These are phyloP conservation scores for Erpobdella octoculata DNA, from an alignment of 2,888 invertebrate genomes.

Conservation along the genomic window DNA sequence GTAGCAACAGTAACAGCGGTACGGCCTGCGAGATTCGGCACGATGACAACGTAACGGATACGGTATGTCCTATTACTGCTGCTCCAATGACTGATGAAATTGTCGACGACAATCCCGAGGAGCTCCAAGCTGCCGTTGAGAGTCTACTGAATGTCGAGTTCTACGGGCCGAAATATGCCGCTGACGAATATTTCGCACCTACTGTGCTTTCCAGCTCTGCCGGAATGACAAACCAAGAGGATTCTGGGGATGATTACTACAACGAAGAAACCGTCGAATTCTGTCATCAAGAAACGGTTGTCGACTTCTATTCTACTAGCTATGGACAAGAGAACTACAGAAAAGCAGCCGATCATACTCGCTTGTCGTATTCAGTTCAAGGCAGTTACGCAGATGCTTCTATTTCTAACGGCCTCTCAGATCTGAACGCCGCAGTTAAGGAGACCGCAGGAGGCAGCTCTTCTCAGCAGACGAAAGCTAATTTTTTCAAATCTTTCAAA, in stretches of 20 bases:
- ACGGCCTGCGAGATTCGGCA: too few species aligned
- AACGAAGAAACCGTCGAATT: background rate
- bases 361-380: background rate
- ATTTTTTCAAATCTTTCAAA: conserved; percentile 20
- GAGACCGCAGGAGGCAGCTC: background rate
- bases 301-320: background rate
- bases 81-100: too few species aligned
- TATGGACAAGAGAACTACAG: background rate
- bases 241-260: background rate
- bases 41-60: too few species aligned
- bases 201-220: background rate
- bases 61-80: too few species aligned
- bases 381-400: background rate
- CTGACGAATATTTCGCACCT: background rate
- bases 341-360: background rate
- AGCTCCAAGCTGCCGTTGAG: conserved; percentile 5
- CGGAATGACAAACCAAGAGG: background rate
- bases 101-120: background rate
- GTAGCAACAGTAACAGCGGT: too few species aligned
- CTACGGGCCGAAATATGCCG: background rate
- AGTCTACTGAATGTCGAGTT: background rate
- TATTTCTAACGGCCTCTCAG: background rate
- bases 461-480: background rate
- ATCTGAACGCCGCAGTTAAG: too few species aligned
- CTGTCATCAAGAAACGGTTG: background rate